phyloP scores from a whole-genome alignment of 2,888 invertebrate species.

The Therioaphis trifolii region DNA sequence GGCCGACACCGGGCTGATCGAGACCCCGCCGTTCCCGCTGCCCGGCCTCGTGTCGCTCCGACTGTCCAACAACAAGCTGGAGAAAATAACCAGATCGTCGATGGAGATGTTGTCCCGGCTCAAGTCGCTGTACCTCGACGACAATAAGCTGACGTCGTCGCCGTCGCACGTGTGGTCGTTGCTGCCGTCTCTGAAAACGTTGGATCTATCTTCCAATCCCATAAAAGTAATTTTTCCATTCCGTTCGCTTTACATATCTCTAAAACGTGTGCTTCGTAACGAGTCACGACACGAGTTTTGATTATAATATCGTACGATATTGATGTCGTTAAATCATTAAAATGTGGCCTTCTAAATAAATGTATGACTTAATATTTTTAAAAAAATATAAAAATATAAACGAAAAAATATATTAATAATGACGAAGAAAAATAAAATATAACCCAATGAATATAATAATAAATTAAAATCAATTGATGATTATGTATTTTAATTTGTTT shows the following conservation, averaged over 20 bases:
- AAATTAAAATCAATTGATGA: too few relatives aligned
- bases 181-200: slow-evolving; percentile 77
- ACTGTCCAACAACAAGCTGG: slow-evolving; percentile 81
- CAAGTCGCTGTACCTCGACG: slow-evolving; percentile 79
- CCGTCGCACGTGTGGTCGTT: slow-evolving; percentile 81
- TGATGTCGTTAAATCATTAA: too few relatives aligned
- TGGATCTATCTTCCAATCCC: slow-evolving; percentile 86
- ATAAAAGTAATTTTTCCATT: slow-evolving; percentile 71
- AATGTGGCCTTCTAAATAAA: too few relatives aligned
- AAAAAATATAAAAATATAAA: too few relatives aligned
- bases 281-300: too few relatives aligned
- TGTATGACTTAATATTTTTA: too few relatives aligned
- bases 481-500: too few relatives aligned
- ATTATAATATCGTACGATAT: too few relatives aligned
- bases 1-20: slow-evolving; percentile 80
- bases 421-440: too few relatives aligned
- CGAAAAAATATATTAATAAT: too few relatives aligned
- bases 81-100: slow-evolving; percentile 77
- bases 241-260: neutral
- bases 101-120: slow-evolving; percentile 73
- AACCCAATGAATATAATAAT: too few relatives aligned
- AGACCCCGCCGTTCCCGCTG: slow-evolving; percentile 80
- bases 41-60: slow-evolving; percentile 83
- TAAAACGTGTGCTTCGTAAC: neutral
- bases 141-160: slow-evolving; percentile 81